Evolutionary conservation across 2,888 invertebrate species (phyloP).

Genomic region (Sinhomidia bicolor): DNA sequence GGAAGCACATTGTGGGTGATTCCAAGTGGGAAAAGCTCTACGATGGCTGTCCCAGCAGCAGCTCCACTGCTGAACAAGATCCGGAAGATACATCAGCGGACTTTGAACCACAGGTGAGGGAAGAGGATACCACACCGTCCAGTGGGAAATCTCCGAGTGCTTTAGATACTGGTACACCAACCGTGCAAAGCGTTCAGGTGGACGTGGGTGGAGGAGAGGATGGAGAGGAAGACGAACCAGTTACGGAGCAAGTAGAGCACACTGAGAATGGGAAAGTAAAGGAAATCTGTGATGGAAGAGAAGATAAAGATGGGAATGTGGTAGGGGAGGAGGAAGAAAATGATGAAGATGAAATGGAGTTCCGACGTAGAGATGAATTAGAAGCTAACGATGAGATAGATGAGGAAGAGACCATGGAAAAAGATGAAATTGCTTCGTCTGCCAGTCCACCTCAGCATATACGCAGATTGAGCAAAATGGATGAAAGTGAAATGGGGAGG

Average conservation of each 20-base stretch:
- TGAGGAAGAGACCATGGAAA: constrained; percentile 68
- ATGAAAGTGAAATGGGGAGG: constrained; percentile 41
- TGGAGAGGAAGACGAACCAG: constrained; percentile 69
- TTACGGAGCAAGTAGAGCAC: background rate
- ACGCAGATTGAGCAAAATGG: background rate
- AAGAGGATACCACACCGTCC: background rate
- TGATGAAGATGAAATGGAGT: constrained; percentile 55
- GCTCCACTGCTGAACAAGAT: constrained; percentile 82
- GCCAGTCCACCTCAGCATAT: background rate
- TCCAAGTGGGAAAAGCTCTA: constrained; percentile 81
- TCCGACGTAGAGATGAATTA: constrained; percentile 71
- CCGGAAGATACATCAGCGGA: constrained; percentile 79
- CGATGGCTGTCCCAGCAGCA: constrained; percentile 81
- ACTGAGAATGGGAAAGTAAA: constrained; percentile 41
- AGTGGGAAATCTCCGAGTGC: background rate
- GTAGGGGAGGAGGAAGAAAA: constrained; percentile 31
- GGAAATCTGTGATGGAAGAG: constrained; percentile 26
- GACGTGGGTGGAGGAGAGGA: constrained; percentile 71
- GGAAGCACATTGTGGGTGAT: constrained; percentile 81
- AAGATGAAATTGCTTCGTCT: background rate
- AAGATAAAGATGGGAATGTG: constrained; percentile 9
- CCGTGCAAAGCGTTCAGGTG: background rate
- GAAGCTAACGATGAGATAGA: constrained; percentile 51
- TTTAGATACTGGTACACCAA: background rate
- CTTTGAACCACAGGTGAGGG: constrained; percentile 71